These are phyloP conservation scores for Caenorhabditis afra DNA, from an alignment of 2,888 invertebrate species.

Conservation along the genomic window DNA sequence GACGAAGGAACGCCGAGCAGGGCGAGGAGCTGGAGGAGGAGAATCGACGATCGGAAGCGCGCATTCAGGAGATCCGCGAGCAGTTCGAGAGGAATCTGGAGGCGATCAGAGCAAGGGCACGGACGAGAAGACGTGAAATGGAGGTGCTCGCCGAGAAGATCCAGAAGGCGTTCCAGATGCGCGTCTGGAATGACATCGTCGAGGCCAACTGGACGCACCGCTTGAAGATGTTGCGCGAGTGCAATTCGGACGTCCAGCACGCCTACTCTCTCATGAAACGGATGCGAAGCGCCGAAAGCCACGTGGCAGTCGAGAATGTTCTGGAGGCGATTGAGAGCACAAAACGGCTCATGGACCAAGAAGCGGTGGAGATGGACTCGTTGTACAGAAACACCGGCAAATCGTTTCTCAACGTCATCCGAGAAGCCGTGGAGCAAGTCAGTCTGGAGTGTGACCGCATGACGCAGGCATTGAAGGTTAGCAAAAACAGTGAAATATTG, in stretches of 20 bases:
- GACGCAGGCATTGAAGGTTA: slow-evolving; percentile 6
- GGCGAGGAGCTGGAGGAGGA: background rate
- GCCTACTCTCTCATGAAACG: slow-evolving; percentile 7
- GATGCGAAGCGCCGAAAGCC: background rate
- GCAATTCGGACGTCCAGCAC: slow-evolving; percentile 6
- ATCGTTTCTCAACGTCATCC: slow-evolving; percentile 12
- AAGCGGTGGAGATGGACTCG: slow-evolving; percentile 17
- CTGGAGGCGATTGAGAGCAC: background rate
- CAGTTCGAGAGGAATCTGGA: slow-evolving; percentile 13
- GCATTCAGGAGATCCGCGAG: slow-evolving; percentile 12
- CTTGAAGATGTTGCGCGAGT: slow-evolving; percentile 12
- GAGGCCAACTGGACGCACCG: slow-evolving; percentile 31
- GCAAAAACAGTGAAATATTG: too few relatives aligned
- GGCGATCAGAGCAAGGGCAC: slow-evolving; percentile 12
- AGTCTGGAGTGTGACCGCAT: slow-evolving; percentile 11
- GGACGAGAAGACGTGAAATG: slow-evolving; percentile 19
- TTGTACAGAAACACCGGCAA: slow-evolving; percentile 15
- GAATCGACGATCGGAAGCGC: slow-evolving; percentile 2
- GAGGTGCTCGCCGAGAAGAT: slow-evolving; percentile 11
- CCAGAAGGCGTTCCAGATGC: background rate
- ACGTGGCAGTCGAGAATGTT: background rate
- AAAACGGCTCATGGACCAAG: slow-evolving; percentile 21
- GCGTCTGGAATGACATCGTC: slow-evolving; percentile 27
- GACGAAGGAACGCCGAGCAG: background rate
- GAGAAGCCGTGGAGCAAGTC: slow-evolving; percentile 10